Base-by-base conservation (phyloP, 2,797 vertebrate genomes). In the Mastacembelus armatus region DNA sequence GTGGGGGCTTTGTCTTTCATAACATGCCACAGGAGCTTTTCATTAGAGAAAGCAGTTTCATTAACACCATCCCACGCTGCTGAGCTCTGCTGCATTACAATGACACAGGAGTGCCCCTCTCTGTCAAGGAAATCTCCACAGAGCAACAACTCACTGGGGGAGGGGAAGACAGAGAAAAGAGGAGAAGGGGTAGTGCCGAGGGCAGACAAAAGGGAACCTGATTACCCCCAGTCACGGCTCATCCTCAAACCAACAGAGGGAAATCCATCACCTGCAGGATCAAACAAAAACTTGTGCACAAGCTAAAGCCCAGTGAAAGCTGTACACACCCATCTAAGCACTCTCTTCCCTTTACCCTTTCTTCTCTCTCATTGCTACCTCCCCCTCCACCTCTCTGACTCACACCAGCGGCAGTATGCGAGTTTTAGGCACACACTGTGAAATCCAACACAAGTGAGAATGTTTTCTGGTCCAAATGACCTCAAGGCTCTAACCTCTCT, bases 11-110 rank as follows among this genome's bases (percentile, higher is more conserved):
- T 90, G 89, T 92, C 87, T 92, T 91, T 87, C 84, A 85, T 88
- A 89, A 88, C 85, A 86, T 84, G 85, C 88, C 84, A 84, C 85
- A 78, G 89, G 88, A 92, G 84, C 83, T 84, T 89, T 88, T 91
- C 91, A 91, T 93, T 90, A 91, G 88, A 81, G 85, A 89, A 91
- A 87, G 82, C 85, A 80, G 88, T 93, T 93, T 92, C 92, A 93
- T 93, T 93, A 93, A 89, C 90, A 93, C 89, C 83, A 83, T 87
- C 85, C 90, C 92, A 91, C 71, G 72, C 84, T 81, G 85, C 86
- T 79, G 85, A 88, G 87, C 73, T 61, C 74, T 32, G 85, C 82
- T 81, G 88, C 88, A 93, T 93, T 87, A 92, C 88, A 92, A 92
- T 91, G 90, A 89, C 88, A 89, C 85, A 88, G 88, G 88, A 90